Evolutionary conservation across 2,797 vertebrate species (phyloP).

Genomic region (Urocyon cinereoargenteus): DNA sequence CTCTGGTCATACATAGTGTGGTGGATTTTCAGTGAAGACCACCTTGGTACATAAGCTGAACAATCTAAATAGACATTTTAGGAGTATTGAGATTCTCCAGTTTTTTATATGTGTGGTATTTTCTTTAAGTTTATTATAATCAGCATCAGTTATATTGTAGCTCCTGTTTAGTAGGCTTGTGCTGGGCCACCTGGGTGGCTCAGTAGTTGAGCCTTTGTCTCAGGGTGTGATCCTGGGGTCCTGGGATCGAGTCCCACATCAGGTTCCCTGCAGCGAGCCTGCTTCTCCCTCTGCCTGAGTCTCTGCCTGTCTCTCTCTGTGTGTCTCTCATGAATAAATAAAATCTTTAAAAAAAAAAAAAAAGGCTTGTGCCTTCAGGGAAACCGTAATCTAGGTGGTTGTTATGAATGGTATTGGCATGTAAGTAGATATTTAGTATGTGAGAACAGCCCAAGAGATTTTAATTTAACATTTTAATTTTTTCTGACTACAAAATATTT

Average conservation of each 20-base stretch:
- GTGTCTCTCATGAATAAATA: too few relatives aligned
- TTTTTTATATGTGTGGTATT: neutral
- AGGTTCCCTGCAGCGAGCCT: too few relatives aligned
- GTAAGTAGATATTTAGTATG: neutral
- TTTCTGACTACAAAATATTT: slow-evolving; percentile 4
- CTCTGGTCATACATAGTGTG: neutral
- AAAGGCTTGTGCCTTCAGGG: neutral
- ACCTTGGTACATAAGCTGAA: neutral
- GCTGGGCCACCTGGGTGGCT: too few relatives aligned
- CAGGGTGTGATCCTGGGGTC: too few relatives aligned
- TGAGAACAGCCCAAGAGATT: neutral
- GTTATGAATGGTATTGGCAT: neutral
- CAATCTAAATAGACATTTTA: neutral
- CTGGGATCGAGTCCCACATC: too few relatives aligned
- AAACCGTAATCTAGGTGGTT: neutral
- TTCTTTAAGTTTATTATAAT: neutral
- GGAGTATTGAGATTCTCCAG: neutral
- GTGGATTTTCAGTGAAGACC: neutral
- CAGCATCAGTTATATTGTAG: neutral
- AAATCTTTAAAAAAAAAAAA: too few relatives aligned
- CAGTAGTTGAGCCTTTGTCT: too few relatives aligned
- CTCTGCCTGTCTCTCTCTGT: too few relatives aligned
- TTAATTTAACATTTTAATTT: neutral
- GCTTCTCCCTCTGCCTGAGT: too few relatives aligned
- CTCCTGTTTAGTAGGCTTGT: neutral